A percentile compares a stretch with the other conserved stretches of the same genome.
Evolutionary conservation across 2,113 vertebrate genomes (phyloP).

Genomic region (Podocnemis expansa): DNA sequence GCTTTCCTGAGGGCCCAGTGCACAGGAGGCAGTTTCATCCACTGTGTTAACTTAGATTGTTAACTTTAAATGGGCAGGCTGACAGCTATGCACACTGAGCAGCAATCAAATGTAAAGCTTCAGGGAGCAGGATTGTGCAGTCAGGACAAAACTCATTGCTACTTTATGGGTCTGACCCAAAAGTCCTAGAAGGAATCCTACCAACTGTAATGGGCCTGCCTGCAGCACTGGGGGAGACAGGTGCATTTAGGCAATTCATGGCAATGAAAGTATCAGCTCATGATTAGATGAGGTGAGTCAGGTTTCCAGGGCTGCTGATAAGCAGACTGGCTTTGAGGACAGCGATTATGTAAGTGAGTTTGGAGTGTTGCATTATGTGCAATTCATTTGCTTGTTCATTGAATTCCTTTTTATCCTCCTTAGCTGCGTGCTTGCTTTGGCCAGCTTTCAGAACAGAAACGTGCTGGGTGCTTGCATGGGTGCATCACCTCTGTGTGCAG

Average conservation of each 20-base stretch:
- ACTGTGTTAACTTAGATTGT: background rate
- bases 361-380: background rate
- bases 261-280: background rate
- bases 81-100: background rate
- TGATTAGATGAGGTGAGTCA: background rate
- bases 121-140: background rate
- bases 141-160: background rate
- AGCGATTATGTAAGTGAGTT: background rate
- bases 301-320: background rate
- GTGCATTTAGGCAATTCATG: background rate
- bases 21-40: too few relatives aligned
- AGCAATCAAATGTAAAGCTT: background rate
- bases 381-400: background rate
- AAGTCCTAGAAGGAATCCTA: background rate
- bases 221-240: background rate
- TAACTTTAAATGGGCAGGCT: background rate
- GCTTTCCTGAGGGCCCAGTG: too few relatives aligned
- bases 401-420: background rate
- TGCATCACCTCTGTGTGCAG: background rate
- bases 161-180: background rate
- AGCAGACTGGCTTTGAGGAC: background rate
- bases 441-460: background rate
- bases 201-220: background rate
- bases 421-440: background rate
- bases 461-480: background rate